Evolutionary conservation across 2,113 vertebrate genomes (phyloP).

Genomic region (Neofelis nebulosa): DNA sequence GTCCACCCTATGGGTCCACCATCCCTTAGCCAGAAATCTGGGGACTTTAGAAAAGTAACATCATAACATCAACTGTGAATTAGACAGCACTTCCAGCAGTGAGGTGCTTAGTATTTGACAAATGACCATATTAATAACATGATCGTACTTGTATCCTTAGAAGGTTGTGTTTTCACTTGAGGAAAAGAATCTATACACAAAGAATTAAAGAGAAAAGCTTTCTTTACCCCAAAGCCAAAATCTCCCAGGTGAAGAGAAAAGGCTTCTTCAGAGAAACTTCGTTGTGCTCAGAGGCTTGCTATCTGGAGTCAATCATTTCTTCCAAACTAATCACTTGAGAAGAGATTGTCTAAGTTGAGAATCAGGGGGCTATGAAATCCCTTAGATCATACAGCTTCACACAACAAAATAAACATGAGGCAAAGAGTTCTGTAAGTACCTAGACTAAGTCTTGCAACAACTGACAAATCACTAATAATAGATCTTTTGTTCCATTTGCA

Average conservation of each 20-base stretch:
- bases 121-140: background rate
- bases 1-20: background rate
- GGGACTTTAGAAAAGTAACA: background rate
- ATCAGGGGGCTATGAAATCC: slow-evolving; percentile 18
- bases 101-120: background rate
- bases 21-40: background rate
- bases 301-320: background rate
- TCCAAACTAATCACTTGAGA: slow-evolving; percentile 26
- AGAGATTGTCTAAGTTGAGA: slow-evolving; percentile 33
- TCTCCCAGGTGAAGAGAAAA: slow-evolving; percentile 10
- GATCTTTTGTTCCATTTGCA: slow-evolving; percentile 58
- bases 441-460: slow-evolving; percentile 59
- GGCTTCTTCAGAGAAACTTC: background rate
- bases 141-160: background rate
- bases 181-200: background rate
- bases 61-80: background rate
- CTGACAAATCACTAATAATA: slow-evolving; percentile 54
- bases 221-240: background rate
- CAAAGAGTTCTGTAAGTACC: slow-evolving; percentile 49
- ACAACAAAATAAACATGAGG: slow-evolving; percentile 68
- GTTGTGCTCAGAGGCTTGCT: background rate
- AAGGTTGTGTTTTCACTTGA: background rate
- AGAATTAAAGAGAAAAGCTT: background rate
- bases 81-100: background rate
- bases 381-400: slow-evolving; percentile 48